Evolutionary conservation across 1,140 invertebrate species (phyloP).

Genomic region (Brachionus paranguensis): DNA sequence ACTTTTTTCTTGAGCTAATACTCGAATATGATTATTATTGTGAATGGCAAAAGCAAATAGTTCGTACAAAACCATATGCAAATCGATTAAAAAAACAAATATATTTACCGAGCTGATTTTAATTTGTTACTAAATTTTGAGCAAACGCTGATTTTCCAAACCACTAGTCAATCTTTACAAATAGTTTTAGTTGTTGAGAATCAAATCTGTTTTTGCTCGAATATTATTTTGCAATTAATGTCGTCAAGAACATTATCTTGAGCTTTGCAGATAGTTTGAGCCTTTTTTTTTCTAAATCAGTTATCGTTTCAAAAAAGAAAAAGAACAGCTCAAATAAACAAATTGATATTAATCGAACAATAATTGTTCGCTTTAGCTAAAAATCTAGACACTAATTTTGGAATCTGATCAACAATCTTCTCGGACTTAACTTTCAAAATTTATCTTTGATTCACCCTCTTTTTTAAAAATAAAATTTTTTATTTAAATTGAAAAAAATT

Average conservation of each 20-base stretch:
- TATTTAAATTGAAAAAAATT: no score
- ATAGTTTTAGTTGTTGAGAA: neutral
- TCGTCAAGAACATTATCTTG: neutral
- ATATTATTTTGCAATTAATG: neutral
- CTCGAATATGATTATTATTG: neutral
- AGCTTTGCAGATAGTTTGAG: neutral
- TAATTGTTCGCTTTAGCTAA: neutral
- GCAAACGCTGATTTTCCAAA: neutral
- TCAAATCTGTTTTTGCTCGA: neutral
- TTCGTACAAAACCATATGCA: neutral
- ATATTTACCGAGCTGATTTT: neutral
- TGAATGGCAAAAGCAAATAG: neutral
- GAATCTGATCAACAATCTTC: neutral
- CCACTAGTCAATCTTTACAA: neutral
- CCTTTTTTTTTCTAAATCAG: neutral
- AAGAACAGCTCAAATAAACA: neutral
- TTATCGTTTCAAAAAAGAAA: neutral
- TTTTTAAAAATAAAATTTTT: no score
- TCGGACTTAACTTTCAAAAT: neutral
- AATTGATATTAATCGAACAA: neutral
- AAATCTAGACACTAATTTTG: neutral
- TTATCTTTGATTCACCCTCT: no score
- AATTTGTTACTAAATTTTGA: slow-evolving; percentile 4
- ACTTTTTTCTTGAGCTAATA: neutral
- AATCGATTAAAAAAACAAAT: slow-evolving; percentile 12